Conservation (phyloP, 2,888 invertebrate species). For the Microctonus brassicae region DNA sequence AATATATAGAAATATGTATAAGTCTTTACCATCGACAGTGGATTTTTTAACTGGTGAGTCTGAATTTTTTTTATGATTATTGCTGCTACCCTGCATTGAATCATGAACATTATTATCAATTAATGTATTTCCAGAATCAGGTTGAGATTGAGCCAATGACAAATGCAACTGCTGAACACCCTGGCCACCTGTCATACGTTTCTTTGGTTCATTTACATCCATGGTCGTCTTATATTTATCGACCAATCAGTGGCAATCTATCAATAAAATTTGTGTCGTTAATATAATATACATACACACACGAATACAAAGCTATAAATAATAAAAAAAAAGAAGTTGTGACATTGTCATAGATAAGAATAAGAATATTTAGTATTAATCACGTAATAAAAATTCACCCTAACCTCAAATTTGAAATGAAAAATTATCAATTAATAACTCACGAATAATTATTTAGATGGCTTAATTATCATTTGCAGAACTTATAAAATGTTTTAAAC, state of each 20-base stretch:
- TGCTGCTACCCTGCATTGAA: not conserved
- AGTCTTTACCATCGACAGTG: constrained; percentile 10
- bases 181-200: constrained; percentile 17
- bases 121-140: not conserved
- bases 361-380: too few species aligned
- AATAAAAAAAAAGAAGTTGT: too few species aligned
- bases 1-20: too few species aligned
- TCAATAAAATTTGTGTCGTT: not conserved
- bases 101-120: not conserved
- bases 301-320: not conserved
- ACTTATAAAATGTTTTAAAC: too few species aligned
- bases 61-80: not conserved
- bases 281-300: not conserved
- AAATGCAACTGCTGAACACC: constrained; percentile 28
- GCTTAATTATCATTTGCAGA: too few species aligned
- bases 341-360: too few species aligned
- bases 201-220: constrained; percentile 11
- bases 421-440: too few species aligned
- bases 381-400: too few species aligned
- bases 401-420: too few species aligned
- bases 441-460: too few species aligned
- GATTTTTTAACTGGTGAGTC: constrained; percentile 8
- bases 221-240: not conserved
- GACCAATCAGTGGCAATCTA: not conserved
- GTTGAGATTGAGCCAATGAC: constrained; percentile 19